Evolutionary conservation across 1,140 invertebrate species (phyloP).

Genomic region (Argopecten irradians): DNA sequence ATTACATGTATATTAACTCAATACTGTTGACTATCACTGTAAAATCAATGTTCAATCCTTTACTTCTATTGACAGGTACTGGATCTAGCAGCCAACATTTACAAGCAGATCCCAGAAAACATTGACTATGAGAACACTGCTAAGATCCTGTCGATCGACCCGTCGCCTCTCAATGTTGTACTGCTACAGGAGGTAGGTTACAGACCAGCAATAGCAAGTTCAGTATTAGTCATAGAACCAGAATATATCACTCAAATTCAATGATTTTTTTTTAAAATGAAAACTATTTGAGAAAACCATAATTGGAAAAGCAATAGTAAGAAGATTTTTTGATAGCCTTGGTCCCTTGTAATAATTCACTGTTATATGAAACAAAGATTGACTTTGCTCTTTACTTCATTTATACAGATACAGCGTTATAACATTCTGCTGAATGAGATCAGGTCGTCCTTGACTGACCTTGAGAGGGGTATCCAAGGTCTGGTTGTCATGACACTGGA

Average conservation of each 20-base stretch:
- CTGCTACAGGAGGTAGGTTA: conserved; percentile 85
- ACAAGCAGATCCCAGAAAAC: conserved; percentile 82
- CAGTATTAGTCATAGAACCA: neutral
- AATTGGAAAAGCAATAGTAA: too few species aligned
- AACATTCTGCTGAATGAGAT: conserved; percentile 81
- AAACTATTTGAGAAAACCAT: too few species aligned
- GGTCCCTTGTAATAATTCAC: too few species aligned
- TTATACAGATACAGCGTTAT: conserved; percentile 79
- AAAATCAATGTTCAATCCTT: too few species aligned
- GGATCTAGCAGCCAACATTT: conserved; percentile 84
- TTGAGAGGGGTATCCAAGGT: conserved; percentile 88
- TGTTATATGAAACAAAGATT: neutral
- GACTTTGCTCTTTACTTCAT: conserved; percentile 20
- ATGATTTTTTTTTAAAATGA: too few species aligned
- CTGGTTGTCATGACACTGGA: conserved; percentile 89
- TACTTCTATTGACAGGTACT: conserved; percentile 80
- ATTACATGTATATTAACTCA: too few species aligned
- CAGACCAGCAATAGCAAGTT: neutral
- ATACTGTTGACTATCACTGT: too few species aligned
- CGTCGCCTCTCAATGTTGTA: conserved; percentile 87
- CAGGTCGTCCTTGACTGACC: conserved; percentile 80
- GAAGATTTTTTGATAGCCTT: too few species aligned
- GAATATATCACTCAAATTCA: neutral
- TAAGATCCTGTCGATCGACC: conserved; percentile 84
- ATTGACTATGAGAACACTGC: conserved; percentile 88